Evolutionary conservation across 1,140 invertebrate genomes (phyloP).

Genomic region (Drosophila guanche): DNA sequence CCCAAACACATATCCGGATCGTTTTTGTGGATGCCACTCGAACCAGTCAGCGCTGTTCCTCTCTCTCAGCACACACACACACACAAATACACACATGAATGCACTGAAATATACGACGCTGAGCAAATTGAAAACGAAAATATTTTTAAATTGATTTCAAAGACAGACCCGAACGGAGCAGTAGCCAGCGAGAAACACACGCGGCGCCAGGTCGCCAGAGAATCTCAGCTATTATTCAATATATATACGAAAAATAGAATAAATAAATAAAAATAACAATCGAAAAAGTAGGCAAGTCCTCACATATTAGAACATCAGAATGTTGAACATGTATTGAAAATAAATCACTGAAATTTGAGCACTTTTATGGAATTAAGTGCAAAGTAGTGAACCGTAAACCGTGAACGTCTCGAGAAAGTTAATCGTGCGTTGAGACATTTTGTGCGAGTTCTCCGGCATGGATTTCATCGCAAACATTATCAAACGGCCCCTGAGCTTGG

Average conservation of each 20-base stretch:
- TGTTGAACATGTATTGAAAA: neutral
- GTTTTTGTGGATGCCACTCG: constrained; percentile 65
- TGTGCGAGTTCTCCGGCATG: constrained; percentile 42
- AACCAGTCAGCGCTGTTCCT: constrained; percentile 23
- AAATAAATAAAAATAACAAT: constrained; percentile 49
- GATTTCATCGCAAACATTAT: constrained; percentile 75
- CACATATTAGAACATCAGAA: constrained; percentile 38
- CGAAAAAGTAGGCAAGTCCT: constrained; percentile 26
- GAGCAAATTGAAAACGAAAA: constrained; percentile 74
- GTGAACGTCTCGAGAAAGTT: constrained; percentile 22
- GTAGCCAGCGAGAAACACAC: constrained; percentile 31
- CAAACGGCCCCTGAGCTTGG: constrained; percentile 66
- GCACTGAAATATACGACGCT: constrained; percentile 20
- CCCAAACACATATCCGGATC: constrained; percentile 23
- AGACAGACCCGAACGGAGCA: constrained; percentile 55
- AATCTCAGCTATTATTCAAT: constrained; percentile 55
- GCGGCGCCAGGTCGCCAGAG: constrained; percentile 21
- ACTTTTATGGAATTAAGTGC: constrained; percentile 28
- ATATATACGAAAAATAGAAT: constrained; percentile 21
- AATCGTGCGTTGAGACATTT: constrained; percentile 59
- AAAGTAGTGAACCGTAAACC: constrained; percentile 47
- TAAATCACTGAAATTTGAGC: constrained; percentile 23
- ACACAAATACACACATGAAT: constrained; percentile 11
- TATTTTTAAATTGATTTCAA: constrained; percentile 82
- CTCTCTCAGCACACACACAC: constrained; percentile 18